phyloP scores from a whole-genome alignment of 35 echinoderm and acorn worm species.

The Acanthaster planci region DNA sequence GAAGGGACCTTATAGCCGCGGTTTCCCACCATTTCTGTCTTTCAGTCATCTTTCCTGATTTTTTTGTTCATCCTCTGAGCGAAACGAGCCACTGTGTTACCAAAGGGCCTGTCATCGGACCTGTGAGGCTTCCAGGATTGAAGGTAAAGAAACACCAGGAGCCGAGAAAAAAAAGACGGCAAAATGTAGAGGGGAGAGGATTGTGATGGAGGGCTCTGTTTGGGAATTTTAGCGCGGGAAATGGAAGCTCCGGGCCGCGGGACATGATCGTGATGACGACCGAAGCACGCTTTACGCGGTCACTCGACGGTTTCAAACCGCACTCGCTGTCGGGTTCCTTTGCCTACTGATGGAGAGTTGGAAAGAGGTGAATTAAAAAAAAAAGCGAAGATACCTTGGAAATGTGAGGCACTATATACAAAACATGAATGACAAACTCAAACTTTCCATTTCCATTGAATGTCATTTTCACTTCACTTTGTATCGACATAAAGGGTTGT shows the following conservation, averaged over 20 bases:
- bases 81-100: neutral
- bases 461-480: too few relatives aligned
- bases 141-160: slow-evolving; percentile 4
- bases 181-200: neutral
- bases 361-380: too few relatives aligned
- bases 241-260: neutral
- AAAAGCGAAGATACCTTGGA: too few relatives aligned
- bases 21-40: too few relatives aligned
- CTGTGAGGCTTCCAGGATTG: neutral
- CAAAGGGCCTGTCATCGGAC: neutral
- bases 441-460: too few relatives aligned
- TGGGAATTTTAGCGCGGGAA: slow-evolving; percentile 13
- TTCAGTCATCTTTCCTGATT: too few relatives aligned
- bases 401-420: too few relatives aligned
- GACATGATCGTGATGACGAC: neutral
- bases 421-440: too few relatives aligned
- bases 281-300: neutral
- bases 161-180: neutral
- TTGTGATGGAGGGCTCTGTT: neutral
- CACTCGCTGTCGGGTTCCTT: neutral
- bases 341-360: too few relatives aligned
- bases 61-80: neutral
- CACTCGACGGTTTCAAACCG: neutral
- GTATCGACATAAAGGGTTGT: too few relatives aligned
- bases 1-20: neutral